Evolutionary conservation across 2,888 invertebrate species (phyloP).

Genomic region (Yponomeuta cagnagella): DNA sequence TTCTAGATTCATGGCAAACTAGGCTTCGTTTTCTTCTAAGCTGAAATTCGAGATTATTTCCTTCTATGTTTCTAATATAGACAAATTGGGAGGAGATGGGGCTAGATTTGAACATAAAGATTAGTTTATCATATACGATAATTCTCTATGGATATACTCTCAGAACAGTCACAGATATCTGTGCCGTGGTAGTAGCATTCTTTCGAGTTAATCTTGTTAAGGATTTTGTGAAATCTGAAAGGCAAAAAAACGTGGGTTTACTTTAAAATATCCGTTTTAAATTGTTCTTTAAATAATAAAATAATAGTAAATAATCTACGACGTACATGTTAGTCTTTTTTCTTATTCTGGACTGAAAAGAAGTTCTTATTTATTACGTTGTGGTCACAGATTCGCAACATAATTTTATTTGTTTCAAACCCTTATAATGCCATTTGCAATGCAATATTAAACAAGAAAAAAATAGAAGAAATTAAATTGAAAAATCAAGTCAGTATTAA

Average conservation of each 20-base stretch:
- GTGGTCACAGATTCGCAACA: no score
- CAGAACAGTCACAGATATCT: background rate
- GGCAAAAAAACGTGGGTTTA: background rate
- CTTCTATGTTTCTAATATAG: background rate
- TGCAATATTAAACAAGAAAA: no score
- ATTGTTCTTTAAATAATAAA: no score
- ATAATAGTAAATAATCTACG: no score
- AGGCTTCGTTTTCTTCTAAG: no score
- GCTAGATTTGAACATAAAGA: background rate
- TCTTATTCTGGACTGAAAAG: background rate
- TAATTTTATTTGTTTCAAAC: background rate
- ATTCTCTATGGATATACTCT: background rate
- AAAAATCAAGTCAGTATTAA: background rate
- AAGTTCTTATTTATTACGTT: background rate
- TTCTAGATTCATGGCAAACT: no score
- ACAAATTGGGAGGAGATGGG: background rate
- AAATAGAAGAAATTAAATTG: background rate
- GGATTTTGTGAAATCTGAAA: background rate
- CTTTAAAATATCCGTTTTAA: background rate
- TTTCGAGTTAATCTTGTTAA: background rate
- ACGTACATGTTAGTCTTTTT: constrained; percentile 1
- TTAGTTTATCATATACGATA: background rate
- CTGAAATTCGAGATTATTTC: no score
- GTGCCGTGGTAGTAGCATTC: background rate
- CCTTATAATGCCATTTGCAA: background rate